Evolutionary conservation across 2,113 vertebrate genomes (phyloP).

Genomic region (Eclectus roratus): DNA sequence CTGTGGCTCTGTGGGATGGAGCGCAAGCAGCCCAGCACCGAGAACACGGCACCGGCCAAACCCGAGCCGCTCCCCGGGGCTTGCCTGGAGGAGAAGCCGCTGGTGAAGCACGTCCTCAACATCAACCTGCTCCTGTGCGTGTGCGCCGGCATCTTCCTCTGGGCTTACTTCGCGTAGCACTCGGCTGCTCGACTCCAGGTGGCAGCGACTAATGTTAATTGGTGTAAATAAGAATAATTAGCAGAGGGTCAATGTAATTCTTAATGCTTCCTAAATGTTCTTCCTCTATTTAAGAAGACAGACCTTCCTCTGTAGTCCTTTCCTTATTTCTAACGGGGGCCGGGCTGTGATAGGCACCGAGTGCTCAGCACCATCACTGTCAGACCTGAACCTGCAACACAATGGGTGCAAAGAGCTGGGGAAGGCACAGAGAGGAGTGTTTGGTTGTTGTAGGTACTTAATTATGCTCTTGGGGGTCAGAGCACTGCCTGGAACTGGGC

Average conservation of each 20-base stretch:
- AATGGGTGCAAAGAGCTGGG: background rate
- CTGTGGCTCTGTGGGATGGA: conserved; percentile 95
- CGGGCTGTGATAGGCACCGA: background rate
- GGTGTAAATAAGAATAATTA: conserved; percentile 43
- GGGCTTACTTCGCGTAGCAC: conserved; percentile 87
- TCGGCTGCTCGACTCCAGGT: accelerated
- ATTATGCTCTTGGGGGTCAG: background rate
- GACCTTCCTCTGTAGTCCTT: background rate
- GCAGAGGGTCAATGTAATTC: background rate
- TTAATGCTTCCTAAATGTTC: conserved; percentile 13
- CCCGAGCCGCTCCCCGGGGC: background rate
- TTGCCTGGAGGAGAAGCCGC: conserved; percentile 77
- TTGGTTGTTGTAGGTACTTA: background rate
- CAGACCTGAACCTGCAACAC: background rate
- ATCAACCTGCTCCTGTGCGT: conserved; percentile 84
- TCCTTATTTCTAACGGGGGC: background rate
- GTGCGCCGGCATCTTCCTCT: conserved; percentile 81
- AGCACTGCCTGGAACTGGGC: background rate
- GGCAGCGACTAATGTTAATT: background rate
- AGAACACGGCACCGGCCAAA: accelerated
- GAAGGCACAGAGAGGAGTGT: background rate
- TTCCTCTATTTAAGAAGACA: conserved; percentile 41
- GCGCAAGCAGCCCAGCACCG: background rate
- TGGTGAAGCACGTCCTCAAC: conserved; percentile 76
- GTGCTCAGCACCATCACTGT: accelerated